Evolutionary conservation across 1,140 invertebrate genomes (phyloP).

Genomic region (Pseudomyrmex dendroicus): DNA sequence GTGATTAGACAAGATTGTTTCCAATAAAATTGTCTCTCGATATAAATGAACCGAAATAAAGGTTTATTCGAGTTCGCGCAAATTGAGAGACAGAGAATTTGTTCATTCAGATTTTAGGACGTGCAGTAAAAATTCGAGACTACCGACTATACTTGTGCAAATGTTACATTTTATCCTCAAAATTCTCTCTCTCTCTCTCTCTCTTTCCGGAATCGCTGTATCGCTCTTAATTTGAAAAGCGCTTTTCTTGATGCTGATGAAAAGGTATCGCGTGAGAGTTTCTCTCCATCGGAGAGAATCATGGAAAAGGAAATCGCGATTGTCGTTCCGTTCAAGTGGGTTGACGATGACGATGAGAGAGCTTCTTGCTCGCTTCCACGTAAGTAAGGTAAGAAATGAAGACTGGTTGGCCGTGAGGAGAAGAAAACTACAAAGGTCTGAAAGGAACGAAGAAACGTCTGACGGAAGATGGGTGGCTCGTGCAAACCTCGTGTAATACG

Average conservation of each 20-base stretch:
- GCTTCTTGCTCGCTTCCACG: constrained; percentile 23
- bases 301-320: constrained; percentile 27
- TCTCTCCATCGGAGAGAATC: background rate
- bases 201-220: background rate
- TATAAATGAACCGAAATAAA: background rate
- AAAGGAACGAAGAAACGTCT: background rate
- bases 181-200: background rate
- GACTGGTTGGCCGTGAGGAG: constrained; percentile 14
- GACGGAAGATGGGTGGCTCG: background rate
- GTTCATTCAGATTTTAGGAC: background rate
- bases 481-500: constrained; percentile 52
- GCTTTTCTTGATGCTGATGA: background rate
- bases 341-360: constrained; percentile 18
- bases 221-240: background rate
- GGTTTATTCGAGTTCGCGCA: background rate
- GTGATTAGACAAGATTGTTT: too few species aligned
- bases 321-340: constrained; percentile 12
- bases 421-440: constrained; percentile 18
- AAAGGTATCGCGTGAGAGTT: background rate
- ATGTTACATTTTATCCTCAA: background rate
- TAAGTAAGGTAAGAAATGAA: constrained; percentile 25
- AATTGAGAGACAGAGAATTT: background rate
- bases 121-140: background rate
- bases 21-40: background rate
- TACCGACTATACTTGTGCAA: background rate